phyloP scores from a whole-genome alignment of 2,797 vertebrate species.

The Austrolebias charrua region DNA sequence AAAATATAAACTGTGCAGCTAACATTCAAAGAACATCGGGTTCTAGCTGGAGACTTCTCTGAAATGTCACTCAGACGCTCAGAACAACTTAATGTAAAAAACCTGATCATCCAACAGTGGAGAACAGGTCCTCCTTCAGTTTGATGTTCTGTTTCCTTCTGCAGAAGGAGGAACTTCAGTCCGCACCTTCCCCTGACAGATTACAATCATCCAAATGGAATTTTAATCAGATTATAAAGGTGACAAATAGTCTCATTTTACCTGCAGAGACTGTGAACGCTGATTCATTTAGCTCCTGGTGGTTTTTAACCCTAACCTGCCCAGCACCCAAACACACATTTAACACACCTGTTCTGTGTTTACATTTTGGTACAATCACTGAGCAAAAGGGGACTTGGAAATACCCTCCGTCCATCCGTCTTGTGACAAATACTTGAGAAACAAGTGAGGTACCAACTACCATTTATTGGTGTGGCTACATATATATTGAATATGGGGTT shows the following conservation, averaged over 20 bases:
- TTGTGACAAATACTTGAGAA: too few relatives aligned
- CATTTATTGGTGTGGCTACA: too few relatives aligned
- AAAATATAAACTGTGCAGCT: not conserved
- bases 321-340: constrained; percentile 3
- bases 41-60: too few relatives aligned
- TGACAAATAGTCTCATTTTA: constrained; percentile 11
- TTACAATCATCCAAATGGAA: not conserved
- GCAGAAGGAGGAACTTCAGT: not conserved
- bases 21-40: not conserved
- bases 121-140: not conserved
- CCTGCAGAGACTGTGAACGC: constrained; percentile 1
- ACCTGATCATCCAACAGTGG: not conserved
- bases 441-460: too few relatives aligned
- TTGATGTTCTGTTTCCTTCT: not conserved
- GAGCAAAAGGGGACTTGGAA: too few relatives aligned
- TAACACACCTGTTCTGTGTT: too few relatives aligned
- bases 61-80: not conserved
- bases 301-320: not conserved
- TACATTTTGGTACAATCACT: too few relatives aligned
- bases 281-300: too few relatives aligned
- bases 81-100: not conserved
- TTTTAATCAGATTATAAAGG: constrained; percentile 14
- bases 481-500: too few relatives aligned
- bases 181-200: not conserved
- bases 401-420: too few relatives aligned